Conservation (phyloP, 2,113 vertebrate species). For the Lamprotornis superbus region DNA sequence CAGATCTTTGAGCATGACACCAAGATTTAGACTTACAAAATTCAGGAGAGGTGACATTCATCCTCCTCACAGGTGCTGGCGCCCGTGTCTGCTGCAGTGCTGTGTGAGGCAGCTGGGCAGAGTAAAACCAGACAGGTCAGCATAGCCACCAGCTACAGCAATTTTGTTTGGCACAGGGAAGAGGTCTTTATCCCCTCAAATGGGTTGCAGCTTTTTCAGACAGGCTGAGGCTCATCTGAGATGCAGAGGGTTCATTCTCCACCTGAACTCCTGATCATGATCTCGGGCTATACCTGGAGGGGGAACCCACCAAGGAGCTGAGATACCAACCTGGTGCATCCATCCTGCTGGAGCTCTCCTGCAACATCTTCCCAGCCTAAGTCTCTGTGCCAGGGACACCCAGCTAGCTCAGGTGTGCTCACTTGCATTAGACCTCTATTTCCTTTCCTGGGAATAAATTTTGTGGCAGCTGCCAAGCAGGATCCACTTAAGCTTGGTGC, state of each 20-base stretch:
- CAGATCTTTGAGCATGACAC: background rate
- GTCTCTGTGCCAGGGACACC: background rate
- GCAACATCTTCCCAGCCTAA: background rate
- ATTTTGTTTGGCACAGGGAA: background rate
- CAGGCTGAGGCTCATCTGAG: background rate
- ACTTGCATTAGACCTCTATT: background rate
- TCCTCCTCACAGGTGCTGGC: background rate
- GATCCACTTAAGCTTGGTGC: background rate
- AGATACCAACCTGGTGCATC: background rate
- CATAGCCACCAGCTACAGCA: fast-evolving
- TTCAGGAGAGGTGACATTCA: background rate
- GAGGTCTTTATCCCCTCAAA: background rate
- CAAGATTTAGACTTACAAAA: background rate
- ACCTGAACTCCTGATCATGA: background rate
- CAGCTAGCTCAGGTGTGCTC: background rate
- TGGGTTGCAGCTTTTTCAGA: background rate
- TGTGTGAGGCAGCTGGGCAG: background rate
- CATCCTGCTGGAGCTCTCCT: background rate
- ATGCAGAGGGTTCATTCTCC: background rate
- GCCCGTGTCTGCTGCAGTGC: background rate
- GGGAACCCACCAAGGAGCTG: fast-evolving
- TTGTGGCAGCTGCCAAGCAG: background rate
- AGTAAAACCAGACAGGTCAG: background rate
- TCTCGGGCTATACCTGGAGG: background rate
- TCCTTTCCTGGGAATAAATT: background rate